A percentile compares a stretch with the other conserved stretches of the same genome.
Conservation (phyloP, 92 coral and sea anemone species). For the Palythoa caribaeorum region DNA sequence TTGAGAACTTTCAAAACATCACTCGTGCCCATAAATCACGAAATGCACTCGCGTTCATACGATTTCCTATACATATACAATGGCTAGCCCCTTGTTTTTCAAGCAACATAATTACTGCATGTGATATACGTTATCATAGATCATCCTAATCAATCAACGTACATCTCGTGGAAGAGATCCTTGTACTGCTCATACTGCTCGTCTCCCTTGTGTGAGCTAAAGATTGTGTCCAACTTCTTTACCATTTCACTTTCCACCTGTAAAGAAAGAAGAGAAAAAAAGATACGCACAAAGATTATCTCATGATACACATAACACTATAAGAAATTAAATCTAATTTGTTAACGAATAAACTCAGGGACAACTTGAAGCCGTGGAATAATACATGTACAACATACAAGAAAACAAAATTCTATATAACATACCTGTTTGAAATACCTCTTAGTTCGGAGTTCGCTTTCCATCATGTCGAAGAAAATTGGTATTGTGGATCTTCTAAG, state of each 20-base stretch:
- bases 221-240: constrained; percentile 85
- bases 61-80: constrained; percentile 48
- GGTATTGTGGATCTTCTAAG: constrained; percentile 93
- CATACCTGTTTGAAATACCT: constrained; percentile 86
- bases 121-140: neutral
- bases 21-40: constrained; percentile 61
- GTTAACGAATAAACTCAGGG: neutral
- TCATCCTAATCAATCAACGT: constrained; percentile 19
- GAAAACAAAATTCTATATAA: constrained; percentile 39
- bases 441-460: constrained; percentile 76
- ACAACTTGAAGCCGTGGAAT: neutral
- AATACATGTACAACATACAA: neutral
- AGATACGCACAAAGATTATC: no score
- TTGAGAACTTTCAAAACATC: constrained; percentile 69
- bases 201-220: constrained; percentile 88
- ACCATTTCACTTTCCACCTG: constrained; percentile 94
- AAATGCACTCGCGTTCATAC: constrained; percentile 63
- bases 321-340: neutral
- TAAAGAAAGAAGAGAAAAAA: neutral
- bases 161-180: constrained; percentile 91
- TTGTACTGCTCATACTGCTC: constrained; percentile 91
- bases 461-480: constrained; percentile 96
- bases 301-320: neutral
- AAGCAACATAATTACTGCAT: no score
- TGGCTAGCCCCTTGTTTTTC: no score